Base-by-base conservation (phyloP, 2,888 invertebrate genomes). In the Trypoxylon attenuatum region DNA sequence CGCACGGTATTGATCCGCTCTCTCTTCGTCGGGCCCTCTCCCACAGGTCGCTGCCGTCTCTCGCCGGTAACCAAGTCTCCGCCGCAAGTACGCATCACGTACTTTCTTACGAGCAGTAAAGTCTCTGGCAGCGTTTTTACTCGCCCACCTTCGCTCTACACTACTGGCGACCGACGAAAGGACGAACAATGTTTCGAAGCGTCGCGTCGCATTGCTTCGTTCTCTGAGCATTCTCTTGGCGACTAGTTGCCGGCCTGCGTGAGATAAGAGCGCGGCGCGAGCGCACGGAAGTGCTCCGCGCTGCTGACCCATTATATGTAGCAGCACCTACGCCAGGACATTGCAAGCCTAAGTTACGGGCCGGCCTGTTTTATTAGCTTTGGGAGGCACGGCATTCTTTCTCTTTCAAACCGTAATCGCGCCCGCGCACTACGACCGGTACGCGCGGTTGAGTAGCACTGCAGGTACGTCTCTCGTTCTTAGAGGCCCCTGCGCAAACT, bases 1-100 rank as follows among this genome's bases (percentile, higher is more conserved):
- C 77, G 79, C 73, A 71, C 73, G 69, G 78, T 82, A 82, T 82
- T 80, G 82, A 82, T 82, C 82, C 81, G 62, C 71, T 73, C 69
- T 60, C 69, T 70, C 73, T 64, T 51, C 49, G 60, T 66, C 68
- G 57, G 66, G 59, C 62, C 25, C 62, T 50, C 56, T 39, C 27
- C 6, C 29, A 2, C 4, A 5, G 29, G 1, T 25, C 25, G 52
- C 50, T 18, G 25, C 51, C 46, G 16, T 27, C 33, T 21, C 46
- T 27, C 25, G 16, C 56, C 46, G 21, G 45, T 49, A 61, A 45
- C 53, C 73, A 41, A 72, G 73, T 64, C 73, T 72, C 56, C 49
- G 41, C 18, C 47, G 42, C 68, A 41, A 72, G 62, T 57, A 54
- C 55, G 59, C 18, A 39, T 47, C 55, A 45, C 42, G 16, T 38